phyloP scores from a whole-genome alignment of 30 jellyfish, hydroid and myxozoan species.

The Pelagia noctiluca region DNA sequence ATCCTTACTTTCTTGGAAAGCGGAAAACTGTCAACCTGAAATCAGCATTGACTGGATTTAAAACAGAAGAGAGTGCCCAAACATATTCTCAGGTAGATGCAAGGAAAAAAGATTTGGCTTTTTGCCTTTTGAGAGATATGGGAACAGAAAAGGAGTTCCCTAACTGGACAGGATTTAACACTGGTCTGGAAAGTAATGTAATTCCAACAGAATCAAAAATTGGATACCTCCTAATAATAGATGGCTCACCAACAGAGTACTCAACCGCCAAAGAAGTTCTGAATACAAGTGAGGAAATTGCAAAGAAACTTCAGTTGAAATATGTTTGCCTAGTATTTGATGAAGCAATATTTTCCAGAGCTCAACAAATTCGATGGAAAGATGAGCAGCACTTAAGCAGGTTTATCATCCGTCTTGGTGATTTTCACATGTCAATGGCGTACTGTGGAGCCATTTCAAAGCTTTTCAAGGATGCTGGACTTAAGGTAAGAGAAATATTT shows the following conservation, averaged over 20 bases:
- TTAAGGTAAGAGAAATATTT: slow-evolving; percentile 38
- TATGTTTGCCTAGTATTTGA: slow-evolving; percentile 24
- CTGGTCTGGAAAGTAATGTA: neutral
- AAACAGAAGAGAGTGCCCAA: too few relatives aligned
- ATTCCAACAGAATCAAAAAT: slow-evolving; percentile 22
- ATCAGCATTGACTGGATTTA: neutral
- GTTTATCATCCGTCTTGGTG: slow-evolving; percentile 34
- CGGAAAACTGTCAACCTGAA: neutral
- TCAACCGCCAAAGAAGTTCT: slow-evolving; percentile 2
- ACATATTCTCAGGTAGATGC: too few relatives aligned
- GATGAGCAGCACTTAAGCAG: slow-evolving; percentile 2
- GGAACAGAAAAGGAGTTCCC: neutral
- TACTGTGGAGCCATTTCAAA: slow-evolving; percentile 28
- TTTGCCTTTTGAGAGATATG: neutral
- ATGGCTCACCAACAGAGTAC: slow-evolving; percentile 59
- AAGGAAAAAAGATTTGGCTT: slow-evolving; percentile 15
- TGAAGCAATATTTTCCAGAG: slow-evolving; percentile 32
- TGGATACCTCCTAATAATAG: slow-evolving; percentile 53
- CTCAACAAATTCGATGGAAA: slow-evolving; percentile 42
- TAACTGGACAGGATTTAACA: slow-evolving; percentile 49
- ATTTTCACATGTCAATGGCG: slow-evolving; percentile 33
- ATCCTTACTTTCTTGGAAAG: slow-evolving; percentile 31
- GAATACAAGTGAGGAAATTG: slow-evolving; percentile 21
- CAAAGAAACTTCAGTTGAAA: slow-evolving; percentile 7
- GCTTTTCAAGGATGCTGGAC: slow-evolving; percentile 32